A percentile compares a stretch with the other conserved stretches of the same genome.
phyloP scores from a whole-genome alignment of 2,113 vertebrate species.

The Nothobranchius kuhntae region DNA sequence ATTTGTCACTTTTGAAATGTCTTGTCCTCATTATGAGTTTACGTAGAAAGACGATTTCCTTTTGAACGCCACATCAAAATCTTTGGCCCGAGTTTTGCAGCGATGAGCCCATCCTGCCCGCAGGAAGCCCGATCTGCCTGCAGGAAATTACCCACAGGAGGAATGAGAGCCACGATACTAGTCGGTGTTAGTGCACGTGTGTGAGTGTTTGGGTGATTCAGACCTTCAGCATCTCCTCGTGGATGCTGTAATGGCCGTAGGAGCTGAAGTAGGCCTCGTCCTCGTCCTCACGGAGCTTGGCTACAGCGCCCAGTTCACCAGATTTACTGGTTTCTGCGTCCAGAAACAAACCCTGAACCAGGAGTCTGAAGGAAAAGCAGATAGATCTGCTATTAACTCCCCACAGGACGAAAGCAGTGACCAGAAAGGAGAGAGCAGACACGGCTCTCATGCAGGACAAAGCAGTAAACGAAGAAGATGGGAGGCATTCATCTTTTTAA shows the following conservation, averaged over 20 bases:
- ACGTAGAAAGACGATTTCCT: slow-evolving; percentile 45
- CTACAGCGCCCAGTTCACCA: slow-evolving; percentile 66
- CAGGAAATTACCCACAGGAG: slow-evolving; percentile 5
- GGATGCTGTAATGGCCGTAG: slow-evolving; percentile 94
- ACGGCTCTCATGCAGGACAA: slow-evolving; percentile 63
- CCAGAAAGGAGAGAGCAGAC: slow-evolving; percentile 59
- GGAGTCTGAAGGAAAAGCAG: slow-evolving; percentile 81
- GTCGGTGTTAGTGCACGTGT: slow-evolving; percentile 7
- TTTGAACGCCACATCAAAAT: slow-evolving; percentile 42
- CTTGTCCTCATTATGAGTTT: slow-evolving; percentile 33
- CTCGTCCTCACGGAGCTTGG: slow-evolving; percentile 88
- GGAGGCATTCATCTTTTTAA: slow-evolving; percentile 61
- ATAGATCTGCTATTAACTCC: slow-evolving; percentile 23
- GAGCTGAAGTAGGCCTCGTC: slow-evolving; percentile 96
- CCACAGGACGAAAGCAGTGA: slow-evolving; percentile 67
- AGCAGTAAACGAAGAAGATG: slow-evolving; percentile 65
- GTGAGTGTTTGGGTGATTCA: slow-evolving; percentile 13
- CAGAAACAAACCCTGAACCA: slow-evolving; percentile 91
- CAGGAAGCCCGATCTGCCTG: neutral
- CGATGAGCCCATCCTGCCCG: slow-evolving; percentile 23
- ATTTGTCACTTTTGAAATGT: slow-evolving; percentile 58
- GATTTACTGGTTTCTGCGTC: slow-evolving; percentile 78
- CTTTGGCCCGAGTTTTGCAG: slow-evolving; percentile 39
- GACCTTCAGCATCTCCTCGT: slow-evolving; percentile 99
- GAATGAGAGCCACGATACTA: slow-evolving; percentile 17